phyloP scores from a whole-genome alignment of 2,797 vertebrate genomes.

The Xerus rutilus region DNA sequence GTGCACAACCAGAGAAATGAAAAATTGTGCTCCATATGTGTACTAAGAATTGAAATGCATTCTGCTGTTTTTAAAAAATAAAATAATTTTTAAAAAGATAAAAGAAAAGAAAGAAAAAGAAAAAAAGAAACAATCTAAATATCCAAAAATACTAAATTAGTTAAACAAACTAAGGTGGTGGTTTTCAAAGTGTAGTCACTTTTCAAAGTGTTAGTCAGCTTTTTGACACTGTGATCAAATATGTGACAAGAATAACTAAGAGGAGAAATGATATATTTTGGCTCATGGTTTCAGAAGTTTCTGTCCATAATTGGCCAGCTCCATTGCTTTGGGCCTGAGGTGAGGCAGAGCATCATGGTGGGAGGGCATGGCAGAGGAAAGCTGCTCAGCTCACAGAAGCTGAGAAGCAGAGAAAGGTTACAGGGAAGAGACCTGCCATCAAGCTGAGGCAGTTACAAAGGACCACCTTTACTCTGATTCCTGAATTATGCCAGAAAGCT shows the following conservation, averaged over 20 bases:
- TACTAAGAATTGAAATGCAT: too few species aligned
- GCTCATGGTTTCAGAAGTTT: background rate
- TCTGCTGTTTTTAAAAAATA: too few species aligned
- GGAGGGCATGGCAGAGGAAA: too few species aligned
- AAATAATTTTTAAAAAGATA: too few species aligned
- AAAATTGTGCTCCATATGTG: too few species aligned
- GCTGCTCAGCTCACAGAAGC: background rate
- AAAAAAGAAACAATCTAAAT: background rate
- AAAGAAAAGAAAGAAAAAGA: too few species aligned
- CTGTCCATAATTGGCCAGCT: background rate
- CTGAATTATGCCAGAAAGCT: too few species aligned
- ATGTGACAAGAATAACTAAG: background rate
- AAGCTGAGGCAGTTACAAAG: too few species aligned
- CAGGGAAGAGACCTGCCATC: too few species aligned
- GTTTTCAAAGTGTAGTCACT: background rate
- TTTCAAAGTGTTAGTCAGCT: background rate
- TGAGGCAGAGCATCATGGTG: background rate
- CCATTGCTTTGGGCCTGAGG: background rate
- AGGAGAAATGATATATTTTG: background rate
- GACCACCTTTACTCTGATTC: too few species aligned
- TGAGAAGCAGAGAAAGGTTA: too few species aligned
- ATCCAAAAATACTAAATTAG: background rate
- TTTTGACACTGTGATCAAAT: background rate
- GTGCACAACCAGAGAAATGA: too few species aligned
- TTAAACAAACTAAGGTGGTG: background rate